Conservation (phyloP, 2,888 invertebrate genomes). For the Eupithecia centaureata region DNA sequence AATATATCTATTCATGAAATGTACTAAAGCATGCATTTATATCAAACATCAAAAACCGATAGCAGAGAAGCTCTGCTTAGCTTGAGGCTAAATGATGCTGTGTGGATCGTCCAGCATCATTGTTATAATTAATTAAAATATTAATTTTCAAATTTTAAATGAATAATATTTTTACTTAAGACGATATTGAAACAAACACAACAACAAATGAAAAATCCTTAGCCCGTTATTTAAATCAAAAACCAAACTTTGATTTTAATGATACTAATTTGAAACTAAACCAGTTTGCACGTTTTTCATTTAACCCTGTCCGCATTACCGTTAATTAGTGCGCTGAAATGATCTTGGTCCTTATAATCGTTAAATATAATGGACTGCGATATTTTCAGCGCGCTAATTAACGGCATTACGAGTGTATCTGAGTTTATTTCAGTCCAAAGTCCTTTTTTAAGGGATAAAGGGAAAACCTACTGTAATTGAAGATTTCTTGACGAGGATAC, state of each 20-base stretch:
- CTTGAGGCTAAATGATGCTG: too few species aligned
- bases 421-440: slow-evolving; percentile 9
- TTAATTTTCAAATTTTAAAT: too few species aligned
- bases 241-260: not conserved
- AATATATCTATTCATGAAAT: too few species aligned
- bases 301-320: slow-evolving; percentile 7
- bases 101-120: too few species aligned
- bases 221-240: not conserved
- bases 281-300: slow-evolving; percentile 11
- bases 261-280: slow-evolving; percentile 9
- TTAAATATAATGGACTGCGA: slow-evolving; percentile 8
- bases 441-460: slow-evolving; percentile 9
- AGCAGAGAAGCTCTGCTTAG: too few species aligned
- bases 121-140: too few species aligned
- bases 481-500: slow-evolving; percentile 14
- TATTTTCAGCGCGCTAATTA: slow-evolving; percentile 6
- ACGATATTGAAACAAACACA: not conserved
- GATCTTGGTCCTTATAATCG: slow-evolving; percentile 7
- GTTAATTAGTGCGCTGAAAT: slow-evolving; percentile 11
- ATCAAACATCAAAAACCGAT: too few species aligned
- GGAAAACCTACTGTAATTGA: slow-evolving; percentile 26
- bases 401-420: slow-evolving; percentile 8
- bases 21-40: too few species aligned
- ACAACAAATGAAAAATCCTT: too few species aligned
- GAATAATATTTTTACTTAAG: not conserved